Conservation (phyloP, 1,140 invertebrate species). For the Ceratosolen fusciceps region DNA sequence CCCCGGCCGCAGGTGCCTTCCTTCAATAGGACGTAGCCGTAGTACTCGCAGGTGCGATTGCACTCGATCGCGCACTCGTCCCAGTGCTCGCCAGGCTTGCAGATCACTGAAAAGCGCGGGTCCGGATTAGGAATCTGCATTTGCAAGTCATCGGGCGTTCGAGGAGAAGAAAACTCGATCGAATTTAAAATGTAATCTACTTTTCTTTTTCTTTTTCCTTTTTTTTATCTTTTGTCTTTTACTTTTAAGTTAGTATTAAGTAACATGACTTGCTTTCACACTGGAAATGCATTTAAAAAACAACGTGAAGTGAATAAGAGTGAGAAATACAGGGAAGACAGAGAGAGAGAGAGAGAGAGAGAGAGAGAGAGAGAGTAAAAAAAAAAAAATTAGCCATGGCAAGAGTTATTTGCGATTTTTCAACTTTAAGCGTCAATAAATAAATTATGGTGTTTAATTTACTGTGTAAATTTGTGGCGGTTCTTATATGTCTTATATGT, state of each 20-base stretch:
- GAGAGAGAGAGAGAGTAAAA: too few species aligned
- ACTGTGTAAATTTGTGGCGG: not conserved
- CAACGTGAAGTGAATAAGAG: too few species aligned
- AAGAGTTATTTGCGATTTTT: not conserved
- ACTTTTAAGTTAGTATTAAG: too few species aligned
- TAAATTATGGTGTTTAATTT: slow-evolving; percentile 1
- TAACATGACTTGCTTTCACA: not conserved
- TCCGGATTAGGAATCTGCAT: not conserved
- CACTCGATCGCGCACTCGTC: slow-evolving; percentile 77
- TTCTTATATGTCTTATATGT: not conserved
- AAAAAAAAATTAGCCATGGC: too few species aligned
- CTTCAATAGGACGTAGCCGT: slow-evolving; percentile 59
- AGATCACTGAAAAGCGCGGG: slow-evolving; percentile 49
- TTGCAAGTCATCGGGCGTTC: too few species aligned
- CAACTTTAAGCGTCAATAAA: not conserved
- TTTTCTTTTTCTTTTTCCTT: too few species aligned
- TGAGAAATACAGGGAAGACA: too few species aligned
- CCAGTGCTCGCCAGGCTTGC: slow-evolving; percentile 69
- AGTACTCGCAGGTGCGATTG: slow-evolving; percentile 71
- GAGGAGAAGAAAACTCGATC: too few species aligned
- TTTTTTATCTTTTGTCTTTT: too few species aligned
- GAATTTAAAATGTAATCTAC: too few species aligned
- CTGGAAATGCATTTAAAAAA: not conserved
- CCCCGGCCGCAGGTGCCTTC: slow-evolving; percentile 67
- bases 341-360: too few species aligned